These are phyloP conservation scores for Corythaeola cristata DNA, from an alignment of 2,113 vertebrate genomes.

Conservation along the genomic window DNA sequence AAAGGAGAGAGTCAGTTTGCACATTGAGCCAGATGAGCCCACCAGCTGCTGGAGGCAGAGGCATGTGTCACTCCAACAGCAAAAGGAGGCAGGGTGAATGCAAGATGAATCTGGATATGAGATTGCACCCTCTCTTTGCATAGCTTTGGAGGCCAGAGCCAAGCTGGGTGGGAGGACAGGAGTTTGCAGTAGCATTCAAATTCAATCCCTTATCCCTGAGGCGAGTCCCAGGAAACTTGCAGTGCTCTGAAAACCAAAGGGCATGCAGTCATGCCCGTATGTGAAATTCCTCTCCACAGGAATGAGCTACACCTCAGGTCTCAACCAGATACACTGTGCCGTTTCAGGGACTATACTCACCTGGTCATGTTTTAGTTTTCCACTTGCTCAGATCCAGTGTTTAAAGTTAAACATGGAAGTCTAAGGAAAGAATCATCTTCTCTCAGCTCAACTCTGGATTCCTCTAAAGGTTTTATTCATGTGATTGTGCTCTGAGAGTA, in stretches of 20 bases:
- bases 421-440: neutral
- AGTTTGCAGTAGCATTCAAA: neutral
- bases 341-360: neutral
- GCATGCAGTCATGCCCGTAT: accelerated
- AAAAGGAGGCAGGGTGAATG: neutral
- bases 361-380: neutral
- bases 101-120: constrained; percentile 10
- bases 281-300: neutral
- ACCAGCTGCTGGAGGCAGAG: constrained; percentile 40
- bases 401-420: neutral
- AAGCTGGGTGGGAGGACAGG: neutral
- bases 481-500: neutral
- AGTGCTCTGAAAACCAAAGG: neutral
- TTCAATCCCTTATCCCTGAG: neutral
- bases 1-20: neutral
- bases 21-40: constrained; percentile 24
- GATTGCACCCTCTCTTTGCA: neutral
- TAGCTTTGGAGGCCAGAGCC: accelerated
- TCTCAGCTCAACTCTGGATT: neutral
- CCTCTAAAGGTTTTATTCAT: neutral
- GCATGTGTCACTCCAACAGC: neutral
- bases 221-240: neutral
- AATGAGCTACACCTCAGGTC: neutral
- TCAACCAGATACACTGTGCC: neutral
- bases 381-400: neutral